Evolutionary conservation across 2,888 invertebrate genomes (phyloP), one percentile per base, ranked within the genome.

Genomic region (Timema podura): DNA sequence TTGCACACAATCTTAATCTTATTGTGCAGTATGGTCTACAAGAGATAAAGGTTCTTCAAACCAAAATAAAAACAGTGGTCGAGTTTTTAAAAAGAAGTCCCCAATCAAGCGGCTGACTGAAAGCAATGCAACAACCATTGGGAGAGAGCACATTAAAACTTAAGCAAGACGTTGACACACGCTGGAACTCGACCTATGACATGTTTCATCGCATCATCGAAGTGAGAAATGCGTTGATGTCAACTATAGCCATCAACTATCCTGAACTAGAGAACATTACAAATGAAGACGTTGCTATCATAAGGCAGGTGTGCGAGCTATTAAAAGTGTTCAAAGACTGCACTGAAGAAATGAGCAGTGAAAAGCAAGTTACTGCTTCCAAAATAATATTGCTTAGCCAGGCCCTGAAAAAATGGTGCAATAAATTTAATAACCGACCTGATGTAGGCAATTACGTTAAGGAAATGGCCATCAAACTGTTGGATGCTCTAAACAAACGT

Each of bases 241-340:
- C 67, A 11, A 10, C 51, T 6, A 46, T 67, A 67, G 51, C 6
- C 13, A 15, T 10, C 2, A 10, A n/a, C 0, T 11, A 67, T 30
- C 11, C 30, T 45, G 67, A 57, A 15, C 46, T 54, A 64, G n/a
- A 54, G 64, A 67, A n/a, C 65, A 69, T 49, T 49, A 73, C 68
- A 54, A 54, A 66, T 64, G 16, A 69, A 64, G 72, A 72, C 65
- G 54, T 67, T 57, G 66, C 51, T 48, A 61, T 51, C 64, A 68
- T 65, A 71, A 67, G 51, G 69, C 64, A 64, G 59, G 64, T 69
- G 69, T 70, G 71, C 49, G 16, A 64, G n/a, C 65, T 71, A 46
- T 64, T 74, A 10, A 71, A 71, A 45, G 72, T 69, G 11, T 73
- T 74, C 48, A 69, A 74, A 46, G 71, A 73, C 64, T 44, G 70